Evolutionary conservation across 2,113 vertebrate genomes (phyloP), one percentile per base, ranked within the genome.

Genomic region (Cnemophilus loriae): DNA sequence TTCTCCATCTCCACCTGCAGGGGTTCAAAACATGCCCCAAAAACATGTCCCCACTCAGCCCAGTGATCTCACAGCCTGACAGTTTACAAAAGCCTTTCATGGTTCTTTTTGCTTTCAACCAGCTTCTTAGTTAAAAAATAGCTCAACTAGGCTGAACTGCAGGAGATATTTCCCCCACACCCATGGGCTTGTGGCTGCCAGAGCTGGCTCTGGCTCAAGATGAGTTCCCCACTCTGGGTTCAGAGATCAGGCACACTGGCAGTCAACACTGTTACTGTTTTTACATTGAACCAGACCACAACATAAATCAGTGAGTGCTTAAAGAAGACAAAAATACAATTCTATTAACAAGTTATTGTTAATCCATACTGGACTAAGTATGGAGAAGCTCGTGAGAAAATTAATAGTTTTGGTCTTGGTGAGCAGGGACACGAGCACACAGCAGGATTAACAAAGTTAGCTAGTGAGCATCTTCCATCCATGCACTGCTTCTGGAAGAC

Each of bases 181-280:
- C 60, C 41, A 5, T 0, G 19, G 33, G 64, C n/a, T 57, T 1
- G 1, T 9, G 37, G 50, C 55, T 82, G 47, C 69, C 60, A 67
- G 65, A 59, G 78, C 56, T 41, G 67, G 56, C 77, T 87, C 84
- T 5, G 5, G 41, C 33, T 73, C 90, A 88, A 52, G 69, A 9
- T 0, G 0, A 60, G 20, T n/a, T 20, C 35, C 39, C 65, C 6
- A 7, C 27, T 76, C 75, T 33, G 0, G 2, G 42, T 49, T 81
- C 90, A 88, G 63, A 64, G 53, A 75, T 61, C 46, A 80, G 63
- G 35, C 52, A 64, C 9, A 4, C 41, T 69, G 67, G 76, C 37
- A 95, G 57, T 5, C 1, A 88, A 33, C 12, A 13, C 47, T 33
- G n/a, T 11, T 55, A 13, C 42, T 93, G 52, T 80, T 95, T 83